Base-by-base conservation (phyloP, 2,797 vertebrate genomes). In the Epinephelus coioides region DNA sequence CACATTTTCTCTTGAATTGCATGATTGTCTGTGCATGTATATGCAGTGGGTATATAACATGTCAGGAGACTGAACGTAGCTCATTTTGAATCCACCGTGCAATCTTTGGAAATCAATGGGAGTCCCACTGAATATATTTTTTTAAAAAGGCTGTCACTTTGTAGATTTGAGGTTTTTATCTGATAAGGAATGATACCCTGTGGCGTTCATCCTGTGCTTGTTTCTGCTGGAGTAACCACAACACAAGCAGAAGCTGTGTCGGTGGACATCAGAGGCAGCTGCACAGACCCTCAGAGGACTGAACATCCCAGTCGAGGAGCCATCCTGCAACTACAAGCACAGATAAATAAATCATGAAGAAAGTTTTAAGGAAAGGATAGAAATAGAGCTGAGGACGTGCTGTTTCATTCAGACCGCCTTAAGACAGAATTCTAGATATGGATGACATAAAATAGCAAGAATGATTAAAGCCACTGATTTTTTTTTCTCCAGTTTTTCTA, bases 281-380 rank as follows among this genome's bases (percentile, higher is more conserved):
- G 82, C 51, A 50, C 40, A 17, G 80, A 83, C 79, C 85, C 86
- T 85, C 21, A 51, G 76, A 86, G 83, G 59, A 63, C 65, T 73
- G 69, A 84, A 50, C 82, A 80, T 79, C 80, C 66, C 69, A 47
- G 70, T 84, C 34, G 27, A 84, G 72, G 40, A 90, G 73, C 79
- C 50, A 19, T 51, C 59, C 81, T 82, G 66, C 75, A 83, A 87
- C 79, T 77, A 66, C 74, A 60, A 81, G 78, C 56, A 69, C 27
- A 43, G 38, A 90, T 94, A 88, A 93, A 95, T 95, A 93, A 94
- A 90, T 92, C 57, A 94, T 90, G 73, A 84, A 73, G 57, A 91
- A 88, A 81, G 79, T 90, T 91, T 90, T 43, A 74, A 12, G 56
- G 82, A 84, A 89, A 79, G 5, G 68, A 84, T 63, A 55, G 74